These are phyloP conservation scores for Varecia variegata DNA, from an alignment of 2,797 vertebrate genomes.

Conservation along the genomic window DNA sequence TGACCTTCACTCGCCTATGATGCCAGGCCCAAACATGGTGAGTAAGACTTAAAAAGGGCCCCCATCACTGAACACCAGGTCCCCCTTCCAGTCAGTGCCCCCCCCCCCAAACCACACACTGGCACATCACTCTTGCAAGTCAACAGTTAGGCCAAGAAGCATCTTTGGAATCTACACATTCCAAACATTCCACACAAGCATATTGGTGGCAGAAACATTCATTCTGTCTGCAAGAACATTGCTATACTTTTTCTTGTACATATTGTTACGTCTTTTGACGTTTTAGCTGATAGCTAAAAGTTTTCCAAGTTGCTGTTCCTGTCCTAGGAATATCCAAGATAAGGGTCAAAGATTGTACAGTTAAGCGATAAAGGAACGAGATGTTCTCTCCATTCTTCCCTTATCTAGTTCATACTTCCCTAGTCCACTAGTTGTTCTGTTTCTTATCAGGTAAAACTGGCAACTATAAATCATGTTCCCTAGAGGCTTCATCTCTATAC, in stretches of 20 bases:
- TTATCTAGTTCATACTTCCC: not conserved
- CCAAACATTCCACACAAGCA: not conserved
- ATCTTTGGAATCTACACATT: not conserved
- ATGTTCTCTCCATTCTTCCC: not conserved
- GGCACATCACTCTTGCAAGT: not conserved
- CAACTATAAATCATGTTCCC: not conserved
- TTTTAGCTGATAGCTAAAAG: constrained; percentile 6
- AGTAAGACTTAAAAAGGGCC: not conserved
- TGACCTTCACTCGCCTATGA: not conserved
- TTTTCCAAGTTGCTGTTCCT: not conserved
- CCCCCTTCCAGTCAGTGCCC: not conserved
- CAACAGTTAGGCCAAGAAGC: not conserved
- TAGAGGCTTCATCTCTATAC: not conserved
- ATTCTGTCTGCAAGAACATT: not conserved
- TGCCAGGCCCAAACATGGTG: not conserved
- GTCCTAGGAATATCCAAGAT: constrained; percentile 10
- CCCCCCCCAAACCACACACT: not conserved
- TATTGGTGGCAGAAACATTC: not conserved
- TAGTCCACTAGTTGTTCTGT: not conserved
- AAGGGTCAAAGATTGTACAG: not conserved
- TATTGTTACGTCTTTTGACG: not conserved
- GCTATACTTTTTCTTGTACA: not conserved
- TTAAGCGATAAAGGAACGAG: not conserved
- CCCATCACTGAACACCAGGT: fast-evolving
- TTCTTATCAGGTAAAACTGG: not conserved